These are phyloP conservation scores for Propithecus perrieri DNA, from an alignment of 2,797 vertebrate genomes.

Conservation along the genomic window DNA sequence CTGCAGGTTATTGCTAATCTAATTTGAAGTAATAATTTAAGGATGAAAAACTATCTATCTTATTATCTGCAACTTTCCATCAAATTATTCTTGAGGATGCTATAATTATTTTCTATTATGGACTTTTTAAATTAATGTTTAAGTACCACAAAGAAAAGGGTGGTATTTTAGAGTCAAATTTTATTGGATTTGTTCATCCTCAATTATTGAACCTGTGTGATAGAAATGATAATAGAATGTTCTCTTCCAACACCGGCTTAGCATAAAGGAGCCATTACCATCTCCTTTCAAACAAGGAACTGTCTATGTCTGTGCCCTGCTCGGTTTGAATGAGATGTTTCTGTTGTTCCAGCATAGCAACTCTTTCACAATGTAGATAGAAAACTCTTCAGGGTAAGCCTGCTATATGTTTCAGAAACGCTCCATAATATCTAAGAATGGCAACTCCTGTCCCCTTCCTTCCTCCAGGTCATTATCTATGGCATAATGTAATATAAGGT, in stretches of 20 bases:
- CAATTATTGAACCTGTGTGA: not conserved
- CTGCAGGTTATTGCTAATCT: constrained; percentile 40
- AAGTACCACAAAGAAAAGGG: constrained; percentile 1
- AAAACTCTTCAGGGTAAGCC: not conserved
- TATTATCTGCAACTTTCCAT: constrained; percentile 28
- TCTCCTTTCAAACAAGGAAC: not conserved
- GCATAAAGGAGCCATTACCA: not conserved
- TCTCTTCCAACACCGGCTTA: not conserved
- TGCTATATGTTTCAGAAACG: not conserved
- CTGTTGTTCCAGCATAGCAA: not conserved
- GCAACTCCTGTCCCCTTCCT: too few relatives aligned
- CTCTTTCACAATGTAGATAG: not conserved
- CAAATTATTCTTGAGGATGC: constrained; percentile 27
- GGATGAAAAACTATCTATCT: not conserved
- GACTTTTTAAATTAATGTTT: constrained; percentile 39
- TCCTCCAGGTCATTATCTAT: not conserved
- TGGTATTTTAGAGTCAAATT: constrained; percentile 31
- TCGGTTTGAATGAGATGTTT: not conserved
- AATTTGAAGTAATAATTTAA: constrained; percentile 43
- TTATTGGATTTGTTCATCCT: constrained; percentile 52
- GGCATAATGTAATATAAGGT: not conserved
- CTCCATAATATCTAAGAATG: not conserved
- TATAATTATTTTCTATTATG: constrained; percentile 50
- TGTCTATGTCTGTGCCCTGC: not conserved
- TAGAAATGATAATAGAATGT: constrained; percentile 11